A percentile compares a stretch with the other conserved stretches of the same genome.
Evolutionary conservation across 2,888 invertebrate species (phyloP).

Genomic region (Coleophora deauratella): DNA sequence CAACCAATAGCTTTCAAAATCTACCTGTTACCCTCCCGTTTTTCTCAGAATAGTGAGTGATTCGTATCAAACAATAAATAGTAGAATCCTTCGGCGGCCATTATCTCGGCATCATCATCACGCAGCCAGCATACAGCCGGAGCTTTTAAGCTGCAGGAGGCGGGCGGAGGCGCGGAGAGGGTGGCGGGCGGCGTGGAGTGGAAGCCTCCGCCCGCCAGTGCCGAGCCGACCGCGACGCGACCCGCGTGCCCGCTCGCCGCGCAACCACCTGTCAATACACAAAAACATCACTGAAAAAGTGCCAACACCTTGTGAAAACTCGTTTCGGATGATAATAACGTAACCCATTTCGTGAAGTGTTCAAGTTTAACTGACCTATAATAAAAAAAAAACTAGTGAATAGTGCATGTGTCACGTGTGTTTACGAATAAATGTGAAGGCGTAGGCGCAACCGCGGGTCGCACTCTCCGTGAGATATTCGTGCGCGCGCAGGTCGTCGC

Average conservation of each 20-base stretch:
- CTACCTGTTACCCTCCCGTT: constrained; percentile 21
- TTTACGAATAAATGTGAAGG: constrained; percentile 69
- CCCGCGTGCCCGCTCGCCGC: constrained; percentile 45
- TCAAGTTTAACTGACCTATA: constrained; percentile 1
- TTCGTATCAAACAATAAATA: constrained; percentile 66
- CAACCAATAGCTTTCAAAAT: no score
- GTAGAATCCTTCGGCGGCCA: constrained; percentile 64
- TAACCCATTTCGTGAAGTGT: constrained; percentile 4
- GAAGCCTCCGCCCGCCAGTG: constrained; percentile 56
- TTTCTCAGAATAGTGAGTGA: constrained; percentile 45
- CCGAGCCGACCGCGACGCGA: constrained; percentile 60
- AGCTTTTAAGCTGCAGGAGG: constrained; percentile 62
- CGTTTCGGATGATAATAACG: constrained; percentile 13
- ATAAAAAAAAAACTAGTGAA: constrained; percentile 24
- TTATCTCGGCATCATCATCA: constrained; percentile 69
- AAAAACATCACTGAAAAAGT: constrained; percentile 58
- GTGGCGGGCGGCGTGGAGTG: constrained; percentile 38
- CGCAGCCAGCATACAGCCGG: constrained; percentile 51
- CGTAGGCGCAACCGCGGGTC: constrained; percentile 68
- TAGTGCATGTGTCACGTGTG: constrained; percentile 70
- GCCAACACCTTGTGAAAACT: constrained; percentile 35
- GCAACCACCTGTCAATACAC: constrained; percentile 34
- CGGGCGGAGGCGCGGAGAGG: constrained; percentile 35
- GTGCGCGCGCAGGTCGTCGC: constrained; percentile 68
- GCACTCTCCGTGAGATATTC: constrained; percentile 71